These are phyloP conservation scores for Muricea muricata DNA, from an alignment of 92 coral and sea anemone species.

Conservation along the genomic window DNA sequence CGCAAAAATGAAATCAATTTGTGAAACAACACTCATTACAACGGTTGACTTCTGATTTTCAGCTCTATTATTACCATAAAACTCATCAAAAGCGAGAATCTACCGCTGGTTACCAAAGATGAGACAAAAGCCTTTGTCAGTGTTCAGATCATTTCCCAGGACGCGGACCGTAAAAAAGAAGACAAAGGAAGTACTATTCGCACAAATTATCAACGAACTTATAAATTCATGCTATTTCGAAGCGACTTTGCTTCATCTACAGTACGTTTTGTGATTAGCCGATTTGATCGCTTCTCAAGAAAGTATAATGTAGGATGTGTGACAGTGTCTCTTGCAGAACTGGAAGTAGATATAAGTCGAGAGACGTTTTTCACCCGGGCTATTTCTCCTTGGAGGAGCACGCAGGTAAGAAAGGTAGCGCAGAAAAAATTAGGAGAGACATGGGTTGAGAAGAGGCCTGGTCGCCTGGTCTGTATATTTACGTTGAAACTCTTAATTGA, in stretches of 20 bases:
- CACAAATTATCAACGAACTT: constrained; percentile 29
- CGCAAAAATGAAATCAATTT: no score
- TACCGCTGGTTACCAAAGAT: constrained; percentile 79
- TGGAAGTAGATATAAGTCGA: constrained; percentile 84
- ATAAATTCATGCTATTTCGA: constrained; percentile 79
- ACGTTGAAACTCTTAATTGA: no score
- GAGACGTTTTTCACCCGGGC: constrained; percentile 49
- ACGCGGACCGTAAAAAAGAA: constrained; percentile 26
- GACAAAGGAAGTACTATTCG: not conserved
- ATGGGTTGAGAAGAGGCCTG: no score
- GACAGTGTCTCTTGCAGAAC: constrained; percentile 85
- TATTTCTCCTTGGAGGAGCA: not conserved
- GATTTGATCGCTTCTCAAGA: constrained; percentile 90
- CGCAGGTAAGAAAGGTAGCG: no score
- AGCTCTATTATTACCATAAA: constrained; percentile 84
- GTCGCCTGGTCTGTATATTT: no score
- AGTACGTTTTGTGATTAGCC: constrained; percentile 86
- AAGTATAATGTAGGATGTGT: constrained; percentile 84
- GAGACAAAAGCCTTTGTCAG: constrained; percentile 90
- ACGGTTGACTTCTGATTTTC: not conserved
- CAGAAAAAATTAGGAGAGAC: no score
- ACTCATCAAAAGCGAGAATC: constrained; percentile 90
- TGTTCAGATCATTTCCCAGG: constrained; percentile 79
- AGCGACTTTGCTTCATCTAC: constrained; percentile 79
- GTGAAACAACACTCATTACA: no score